Evolutionary conservation across 2,888 invertebrate genomes (phyloP), one percentile per base, ranked within the genome.

Genomic region (Meteorus colon): DNA sequence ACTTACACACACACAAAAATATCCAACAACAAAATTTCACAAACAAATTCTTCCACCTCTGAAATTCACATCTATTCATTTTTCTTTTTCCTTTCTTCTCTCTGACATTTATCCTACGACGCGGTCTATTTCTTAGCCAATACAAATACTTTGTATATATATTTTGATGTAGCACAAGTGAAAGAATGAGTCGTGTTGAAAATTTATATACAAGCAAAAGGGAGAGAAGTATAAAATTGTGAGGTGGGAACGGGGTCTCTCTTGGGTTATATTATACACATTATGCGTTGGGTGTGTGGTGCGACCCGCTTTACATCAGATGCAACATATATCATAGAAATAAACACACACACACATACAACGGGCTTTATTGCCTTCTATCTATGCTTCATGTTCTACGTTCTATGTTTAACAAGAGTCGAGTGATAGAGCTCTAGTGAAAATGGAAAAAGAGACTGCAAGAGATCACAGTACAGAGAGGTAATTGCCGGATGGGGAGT

Each of bases 251-350:
- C 62, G 78, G 69, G 75, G 78, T 67, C 77, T 76, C 60, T 72
- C 66, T 8, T 63, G 66, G 48, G n/a, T 48, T 48, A n/a, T 48
- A 48, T 41, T 41, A 41, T 41, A 41, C 41, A 41, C 12, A 41
- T 41, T 41, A 41, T 48, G n/a, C 77, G 73, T 75, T 62, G 78
- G 67, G 60, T 60, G 71, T 68, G 48, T 48, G 48, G 48, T 78
- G 73, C 77, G 80, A 80, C 78, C 80, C 76, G 80, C 70, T 80
- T 79, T 77, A 79, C 77, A 77, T 75, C 59, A 78, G 67, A 73
- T 74, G 48, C n/a, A 37, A 66, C n/a, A 45, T 37, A 66, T n/a
- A 66, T 24, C 16, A 41, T n/a, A 65, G 24, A 31, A 19, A 65
- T 34, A 34, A 34, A 34, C 8, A 34, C 34, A 34, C 48, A 69